These are phyloP conservation scores for Oreonectes daqikongensis DNA, from an alignment of 2,797 vertebrate species.

Conservation along the genomic window DNA sequence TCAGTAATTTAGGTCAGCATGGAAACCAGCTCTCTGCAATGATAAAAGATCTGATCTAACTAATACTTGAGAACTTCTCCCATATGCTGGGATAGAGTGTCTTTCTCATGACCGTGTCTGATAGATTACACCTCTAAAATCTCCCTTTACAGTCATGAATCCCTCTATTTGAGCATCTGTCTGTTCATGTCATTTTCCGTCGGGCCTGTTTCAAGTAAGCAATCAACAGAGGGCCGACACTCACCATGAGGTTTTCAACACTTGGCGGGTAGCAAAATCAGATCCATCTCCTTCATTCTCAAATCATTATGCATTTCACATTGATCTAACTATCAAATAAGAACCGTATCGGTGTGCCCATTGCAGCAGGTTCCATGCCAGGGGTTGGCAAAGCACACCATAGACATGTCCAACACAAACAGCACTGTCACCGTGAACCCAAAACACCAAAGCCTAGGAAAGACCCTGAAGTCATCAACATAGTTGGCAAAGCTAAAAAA, in stretches of 20 bases:
- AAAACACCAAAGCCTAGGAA: conserved; percentile 47
- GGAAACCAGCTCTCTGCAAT: conserved; percentile 12
- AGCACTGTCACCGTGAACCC: conserved; percentile 44
- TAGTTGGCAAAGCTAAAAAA: conserved; percentile 41
- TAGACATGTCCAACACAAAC: conserved; percentile 41
- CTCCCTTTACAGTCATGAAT: conserved; percentile 26
- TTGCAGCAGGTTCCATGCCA: conserved; percentile 18
- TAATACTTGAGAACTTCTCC: neutral
- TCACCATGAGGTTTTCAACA: conserved; percentile 40
- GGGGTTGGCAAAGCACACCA: conserved; percentile 8
- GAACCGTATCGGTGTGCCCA: neutral
- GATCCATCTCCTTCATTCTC: conserved; percentile 8
- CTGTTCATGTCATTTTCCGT: conserved; percentile 44
- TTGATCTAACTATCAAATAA: conserved; percentile 19
- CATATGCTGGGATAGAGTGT: neutral
- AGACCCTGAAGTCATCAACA: conserved; percentile 31
- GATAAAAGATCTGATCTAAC: conserved; percentile 31
- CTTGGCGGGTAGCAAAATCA: neutral
- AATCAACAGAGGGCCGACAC: conserved; percentile 34
- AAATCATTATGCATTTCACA: conserved; percentile 5
- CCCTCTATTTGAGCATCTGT: conserved; percentile 46
- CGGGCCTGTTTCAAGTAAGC: conserved; percentile 41
- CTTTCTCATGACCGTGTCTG: conserved; percentile 13
- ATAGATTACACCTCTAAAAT: conserved; percentile 21
- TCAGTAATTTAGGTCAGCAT: conserved; percentile 19